Evolutionary conservation across 2,888 invertebrate species (phyloP), one percentile per base, ranked within the genome.

Genomic region (Volucella inanis): DNA sequence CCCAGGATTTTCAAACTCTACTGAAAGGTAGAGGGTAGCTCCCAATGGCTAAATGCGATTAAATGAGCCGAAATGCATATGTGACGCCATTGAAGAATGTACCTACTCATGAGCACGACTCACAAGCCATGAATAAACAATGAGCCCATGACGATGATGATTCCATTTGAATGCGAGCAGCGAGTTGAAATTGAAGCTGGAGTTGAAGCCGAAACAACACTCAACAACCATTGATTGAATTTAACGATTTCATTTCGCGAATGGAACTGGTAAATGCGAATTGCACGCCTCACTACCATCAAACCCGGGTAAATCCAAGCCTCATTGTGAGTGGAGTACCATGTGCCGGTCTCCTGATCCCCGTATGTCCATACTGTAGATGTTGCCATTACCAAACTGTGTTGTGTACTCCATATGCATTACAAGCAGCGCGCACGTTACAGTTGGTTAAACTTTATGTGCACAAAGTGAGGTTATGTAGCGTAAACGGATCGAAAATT

Each of bases 401-500:
- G 31, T 31, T 31, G 31, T 31, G 31, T 31, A 31, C 22, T 12
- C 8, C 8, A 45, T 54, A 61, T 55, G 70, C 61, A 61, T 76
- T 68, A 54, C 61, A 18, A 15, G 38, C 52, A 54, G 41, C 39
- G 8, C 31, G 11, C 49, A 49, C 45, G 38, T 76, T 55, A 64
- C 57, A 76, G 70, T 64, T 76, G 76, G 64, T 59, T 81, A 76
- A 70, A 22, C 76, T 52, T 76, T 70, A 76, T 52, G 57, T 76
- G 70, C 71, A 31, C 31, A 31, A 31, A 76, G 64, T 76, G 62
- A 71, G 52, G 39, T 76, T 76, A 76, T 70, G 77, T 55, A 61
- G 71, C 77, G 71, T 70, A 70, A 81, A 81, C 68, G 76, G 57
- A 70, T 81, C 49, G 76, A 62, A 81, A 81, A 81, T 76, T 70